These are phyloP conservation scores for Botia kubotai DNA, from an alignment of 2,797 vertebrate species.

Conservation along the genomic window DNA sequence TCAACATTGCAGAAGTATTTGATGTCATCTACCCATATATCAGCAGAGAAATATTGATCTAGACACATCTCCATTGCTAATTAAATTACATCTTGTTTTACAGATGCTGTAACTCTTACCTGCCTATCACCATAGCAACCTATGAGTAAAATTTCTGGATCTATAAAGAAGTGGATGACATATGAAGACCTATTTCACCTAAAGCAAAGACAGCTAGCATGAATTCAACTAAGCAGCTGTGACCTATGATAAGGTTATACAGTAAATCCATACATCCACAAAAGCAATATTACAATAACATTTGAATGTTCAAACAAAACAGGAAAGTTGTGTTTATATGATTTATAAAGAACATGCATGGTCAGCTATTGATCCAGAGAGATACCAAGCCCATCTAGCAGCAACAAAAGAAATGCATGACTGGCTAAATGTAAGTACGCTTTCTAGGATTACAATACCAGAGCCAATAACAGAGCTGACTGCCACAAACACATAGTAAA, in stretches of 20 bases:
- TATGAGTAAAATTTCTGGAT: conserved; percentile 12
- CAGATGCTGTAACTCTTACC: conserved; percentile 20
- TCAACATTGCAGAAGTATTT: too few relatives aligned
- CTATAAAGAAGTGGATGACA: conserved; percentile 16
- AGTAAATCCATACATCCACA: not conserved
- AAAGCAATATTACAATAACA: not conserved
- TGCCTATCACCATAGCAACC: conserved; percentile 48
- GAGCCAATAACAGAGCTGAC: conserved; percentile 51
- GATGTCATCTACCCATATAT: not conserved
- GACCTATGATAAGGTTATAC: not conserved
- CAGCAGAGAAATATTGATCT: conserved; percentile 20
- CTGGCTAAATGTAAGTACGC: conserved; percentile 74
- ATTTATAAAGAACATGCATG: conserved; percentile 66
- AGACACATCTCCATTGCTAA: conserved; percentile 34
- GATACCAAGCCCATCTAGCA: conserved; percentile 61
- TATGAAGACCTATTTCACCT: not conserved
- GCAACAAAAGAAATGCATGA: conserved; percentile 80
- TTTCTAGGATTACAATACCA: conserved; percentile 71
- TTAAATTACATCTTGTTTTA: conserved; percentile 42
- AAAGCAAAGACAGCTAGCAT: not conserved
- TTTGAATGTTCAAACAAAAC: conserved; percentile 11
- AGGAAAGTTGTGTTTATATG: not conserved
- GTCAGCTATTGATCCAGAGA: conserved; percentile 71
- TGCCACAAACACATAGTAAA: conserved; percentile 18
- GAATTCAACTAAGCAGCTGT: not conserved